Evolutionary conservation across 2,888 invertebrate genomes (phyloP).

Genomic region (Nysson spinosus): DNA sequence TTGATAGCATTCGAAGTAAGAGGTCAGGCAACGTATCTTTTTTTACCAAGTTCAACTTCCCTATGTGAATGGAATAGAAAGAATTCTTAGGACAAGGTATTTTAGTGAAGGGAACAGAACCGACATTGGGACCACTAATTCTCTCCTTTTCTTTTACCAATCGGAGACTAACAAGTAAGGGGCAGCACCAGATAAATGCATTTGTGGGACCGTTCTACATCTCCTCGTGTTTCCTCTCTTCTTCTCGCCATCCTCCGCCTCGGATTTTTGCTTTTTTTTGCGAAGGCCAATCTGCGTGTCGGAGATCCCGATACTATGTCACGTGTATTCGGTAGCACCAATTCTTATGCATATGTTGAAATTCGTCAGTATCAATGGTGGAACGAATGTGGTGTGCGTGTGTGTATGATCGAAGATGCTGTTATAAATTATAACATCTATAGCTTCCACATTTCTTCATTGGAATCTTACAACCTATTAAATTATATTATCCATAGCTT

Average conservation of each 20-base stretch:
- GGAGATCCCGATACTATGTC: conserved; percentile 46
- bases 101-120: conserved; percentile 26
- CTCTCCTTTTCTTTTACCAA: conserved; percentile 48
- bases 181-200: conserved; percentile 68
- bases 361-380: not conserved
- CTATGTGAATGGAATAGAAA: conserved; percentile 27
- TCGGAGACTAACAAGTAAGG: conserved; percentile 60
- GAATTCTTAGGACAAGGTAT: not conserved
- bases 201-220: conserved; percentile 61
- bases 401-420: conserved; percentile 48
- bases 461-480: too few relatives aligned
- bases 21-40: conserved; percentile 35
- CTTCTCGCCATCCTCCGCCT: conserved; percentile 9
- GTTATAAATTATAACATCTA: conserved; percentile 11
- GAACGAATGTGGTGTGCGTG: too few relatives aligned
- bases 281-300: conserved; percentile 15
- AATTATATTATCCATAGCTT: too few relatives aligned
- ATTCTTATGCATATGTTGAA: conserved; percentile 4
- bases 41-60: conserved; percentile 25
- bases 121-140: conserved; percentile 62
- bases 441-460: too few relatives aligned
- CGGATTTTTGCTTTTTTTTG: conserved; percentile 12
- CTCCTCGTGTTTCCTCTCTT: conserved; percentile 32
- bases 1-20: conserved; percentile 7
- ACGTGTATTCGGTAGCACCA: conserved; percentile 53